Base-by-base conservation (phyloP, 37 sponge, comb jelly and placozoan genomes). In the Geodia barretti region DNA sequence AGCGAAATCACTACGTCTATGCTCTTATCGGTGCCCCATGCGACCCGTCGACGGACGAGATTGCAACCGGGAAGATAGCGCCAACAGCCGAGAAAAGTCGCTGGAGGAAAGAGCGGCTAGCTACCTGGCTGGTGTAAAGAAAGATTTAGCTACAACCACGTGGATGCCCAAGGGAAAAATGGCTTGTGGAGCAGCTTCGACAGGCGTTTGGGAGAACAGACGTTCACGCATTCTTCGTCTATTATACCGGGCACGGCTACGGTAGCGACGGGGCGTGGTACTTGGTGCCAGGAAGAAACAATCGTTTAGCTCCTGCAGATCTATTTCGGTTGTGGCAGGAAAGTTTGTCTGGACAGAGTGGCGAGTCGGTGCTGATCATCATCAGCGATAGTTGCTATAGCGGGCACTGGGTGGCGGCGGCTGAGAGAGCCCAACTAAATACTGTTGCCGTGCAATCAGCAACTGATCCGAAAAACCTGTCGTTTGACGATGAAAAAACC, bases 21-120 rank as follows among this genome's bases (percentile, higher is more conserved):
- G 68, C 26, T 25, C 68, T 66, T 23, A 66, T 66, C 24, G 68
- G 68, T 66, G 68, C 68, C 24, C 68, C 68, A 9, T 66, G 68
- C 26, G 30, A 20, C 30, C n/a, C n/a, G n/a, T 25, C 68, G 14
- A n/a, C 68, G 24, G 68, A 20, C 14, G 30, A 11, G 14, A 26
- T 66, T 8, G 68, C 68, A 9, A 66, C 68, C 24, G 68, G 68
- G 29, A 66, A 23, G 24, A 26, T 66, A 26, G 26, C 30, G 9
- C 29, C 68, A 66, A 23, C n/a, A 66, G 8, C 19, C 25, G 24
- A 25, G 68, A 26, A n/a, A 11, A 66, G 68, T 66, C 68, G 24
- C 25, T 26, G 8, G 26, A 11, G 24, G 68, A 66, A 23, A 66
- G 68, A 23, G 68, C 68, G 24, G 68, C 68, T 28, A 66, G 68